Evolutionary conservation across 2,888 invertebrate genomes (phyloP).

Genomic region (Nemotelus nigrinus): DNA sequence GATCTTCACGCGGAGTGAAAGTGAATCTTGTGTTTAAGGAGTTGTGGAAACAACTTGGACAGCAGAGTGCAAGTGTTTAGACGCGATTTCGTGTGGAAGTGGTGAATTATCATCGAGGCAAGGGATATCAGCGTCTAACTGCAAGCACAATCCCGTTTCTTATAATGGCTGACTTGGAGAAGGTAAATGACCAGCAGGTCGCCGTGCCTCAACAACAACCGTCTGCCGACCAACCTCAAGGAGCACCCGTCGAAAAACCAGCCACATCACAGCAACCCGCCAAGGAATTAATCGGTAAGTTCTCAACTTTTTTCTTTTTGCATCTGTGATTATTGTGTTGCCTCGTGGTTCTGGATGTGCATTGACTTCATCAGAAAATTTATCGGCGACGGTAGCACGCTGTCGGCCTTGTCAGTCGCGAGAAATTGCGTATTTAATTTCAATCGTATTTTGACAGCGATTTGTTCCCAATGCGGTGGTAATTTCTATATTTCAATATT

Average conservation of each 20-base stretch:
- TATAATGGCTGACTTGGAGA: slow-evolving; percentile 97
- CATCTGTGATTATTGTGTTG: not conserved
- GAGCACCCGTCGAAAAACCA: slow-evolving; percentile 56
- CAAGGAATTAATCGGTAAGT: slow-evolving; percentile 87
- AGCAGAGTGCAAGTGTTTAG: slow-evolving; percentile 45
- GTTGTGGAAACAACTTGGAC: slow-evolving; percentile 52
- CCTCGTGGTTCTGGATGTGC: not conserved
- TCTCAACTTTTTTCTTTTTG: not conserved
- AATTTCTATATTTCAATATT: too few species aligned
- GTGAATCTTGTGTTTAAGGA: slow-evolving; percentile 30
- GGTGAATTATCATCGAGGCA: not conserved
- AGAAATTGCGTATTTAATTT: too few species aligned
- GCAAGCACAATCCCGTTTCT: not conserved
- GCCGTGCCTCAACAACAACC: slow-evolving; percentile 53
- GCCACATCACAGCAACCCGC: slow-evolving; percentile 62
- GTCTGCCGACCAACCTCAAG: slow-evolving; percentile 69
- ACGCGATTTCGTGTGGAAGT: slow-evolving; percentile 18
- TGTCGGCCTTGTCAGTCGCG: not conserved
- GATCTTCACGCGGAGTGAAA: not conserved
- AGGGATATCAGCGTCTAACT: not conserved
- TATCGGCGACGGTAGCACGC: not conserved
- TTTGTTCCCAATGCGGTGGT: too few species aligned
- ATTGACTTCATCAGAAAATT: too few species aligned
- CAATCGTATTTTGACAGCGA: too few species aligned
- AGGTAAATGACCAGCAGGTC: slow-evolving; percentile 74